Evolutionary conservation across 2,888 invertebrate species (phyloP).

Genomic region (Tanypteryx hageni): DNA sequence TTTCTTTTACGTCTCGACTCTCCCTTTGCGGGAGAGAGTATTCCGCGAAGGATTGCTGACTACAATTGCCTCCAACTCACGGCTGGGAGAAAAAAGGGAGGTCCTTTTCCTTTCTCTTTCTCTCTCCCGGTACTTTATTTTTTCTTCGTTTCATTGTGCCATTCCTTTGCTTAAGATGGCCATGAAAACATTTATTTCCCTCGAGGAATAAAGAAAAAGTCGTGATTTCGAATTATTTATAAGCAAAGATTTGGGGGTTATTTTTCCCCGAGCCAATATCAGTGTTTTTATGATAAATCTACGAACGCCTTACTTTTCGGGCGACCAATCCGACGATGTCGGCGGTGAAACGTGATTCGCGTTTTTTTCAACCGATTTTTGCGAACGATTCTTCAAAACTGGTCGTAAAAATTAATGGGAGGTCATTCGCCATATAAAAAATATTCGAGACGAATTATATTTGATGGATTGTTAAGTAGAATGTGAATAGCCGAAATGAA

Average conservation of each 20-base stretch:
- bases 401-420: too few species aligned
- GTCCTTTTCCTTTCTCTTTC: background rate
- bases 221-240: background rate
- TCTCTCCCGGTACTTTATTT: background rate
- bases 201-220: background rate
- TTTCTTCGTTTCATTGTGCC: background rate
- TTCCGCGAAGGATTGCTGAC: conserved; percentile 21
- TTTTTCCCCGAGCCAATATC: background rate
- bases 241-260: background rate
- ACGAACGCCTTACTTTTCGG: background rate
- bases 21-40: conserved; percentile 20
- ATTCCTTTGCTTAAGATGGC: background rate
- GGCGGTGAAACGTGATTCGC: too few species aligned
- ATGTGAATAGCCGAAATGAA: too few species aligned
- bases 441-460: too few species aligned
- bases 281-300: background rate
- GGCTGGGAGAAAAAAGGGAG: background rate
- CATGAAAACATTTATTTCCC: conserved; percentile 10
- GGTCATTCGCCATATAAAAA: too few species aligned
- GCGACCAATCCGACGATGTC: background rate
- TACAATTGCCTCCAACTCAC: conserved; percentile 7
- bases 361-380: too few species aligned
- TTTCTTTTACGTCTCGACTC: background rate
- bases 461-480: too few species aligned
- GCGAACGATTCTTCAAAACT: too few species aligned